phyloP scores from a whole-genome alignment of 1,140 invertebrate genomes.

The Acromyrmex charruanus region DNA sequence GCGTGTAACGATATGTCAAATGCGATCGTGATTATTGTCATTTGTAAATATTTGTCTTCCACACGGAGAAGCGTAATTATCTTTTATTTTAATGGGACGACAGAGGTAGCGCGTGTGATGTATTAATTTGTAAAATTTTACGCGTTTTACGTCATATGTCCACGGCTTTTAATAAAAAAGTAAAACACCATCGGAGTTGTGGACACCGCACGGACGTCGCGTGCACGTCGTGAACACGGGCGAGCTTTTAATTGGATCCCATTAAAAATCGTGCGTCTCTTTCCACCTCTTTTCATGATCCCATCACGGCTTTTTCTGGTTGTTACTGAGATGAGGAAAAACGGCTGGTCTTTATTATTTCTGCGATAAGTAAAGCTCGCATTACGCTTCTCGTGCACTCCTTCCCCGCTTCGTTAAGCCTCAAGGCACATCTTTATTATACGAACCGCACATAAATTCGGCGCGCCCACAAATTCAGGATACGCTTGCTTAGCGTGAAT shows the following conservation, averaged over 20 bases:
- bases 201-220: slow-evolving; percentile 37
- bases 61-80: not conserved
- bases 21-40: slow-evolving; percentile 8
- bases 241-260: slow-evolving; percentile 76
- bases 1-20: not conserved
- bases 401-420: slow-evolving; percentile 15
- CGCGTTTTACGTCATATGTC: not conserved
- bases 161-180: slow-evolving; percentile 20
- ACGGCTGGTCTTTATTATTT: slow-evolving; percentile 3
- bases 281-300: not conserved
- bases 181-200: not conserved
- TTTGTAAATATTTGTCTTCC: not conserved
- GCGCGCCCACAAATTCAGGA: not conserved
- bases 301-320: not conserved
- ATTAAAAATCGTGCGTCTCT: slow-evolving; percentile 9
- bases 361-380: slow-evolving; percentile 28
- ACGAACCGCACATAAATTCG: not conserved
- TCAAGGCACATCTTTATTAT: not conserved
- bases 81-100: not conserved
- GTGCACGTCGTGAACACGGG: not conserved
- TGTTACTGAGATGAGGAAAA: slow-evolving; percentile 6
- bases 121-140: slow-evolving; percentile 32
- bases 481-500: not conserved
- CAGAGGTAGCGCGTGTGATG: not conserved
- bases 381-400: slow-evolving; percentile 4